Conservation (phyloP, 2,797 vertebrate genomes). For the Myotis daubentonii region DNA sequence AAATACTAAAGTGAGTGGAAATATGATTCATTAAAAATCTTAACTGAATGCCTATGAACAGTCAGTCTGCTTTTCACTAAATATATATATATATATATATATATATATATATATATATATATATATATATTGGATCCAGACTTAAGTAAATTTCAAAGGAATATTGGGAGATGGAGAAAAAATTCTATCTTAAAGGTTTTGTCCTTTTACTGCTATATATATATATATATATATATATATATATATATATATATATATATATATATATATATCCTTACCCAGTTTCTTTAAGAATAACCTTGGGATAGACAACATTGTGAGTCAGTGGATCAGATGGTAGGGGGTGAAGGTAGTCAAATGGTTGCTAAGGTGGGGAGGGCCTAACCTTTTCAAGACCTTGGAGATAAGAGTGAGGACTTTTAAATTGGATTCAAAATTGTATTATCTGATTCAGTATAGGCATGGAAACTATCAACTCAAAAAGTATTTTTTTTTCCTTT, state of each 20-base stretch:
- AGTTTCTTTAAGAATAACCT: background rate
- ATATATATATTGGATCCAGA: background rate
- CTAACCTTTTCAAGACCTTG: background rate
- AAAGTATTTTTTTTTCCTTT: background rate
- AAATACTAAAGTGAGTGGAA: background rate
- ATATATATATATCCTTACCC: background rate
- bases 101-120: too few relatives aligned
- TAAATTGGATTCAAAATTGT: conserved; percentile 51
- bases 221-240: too few relatives aligned
- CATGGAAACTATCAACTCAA: conserved; percentile 5
- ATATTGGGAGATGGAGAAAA: background rate
- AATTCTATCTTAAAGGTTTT: background rate
- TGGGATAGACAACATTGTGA: background rate
- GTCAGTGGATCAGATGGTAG: too few relatives aligned
- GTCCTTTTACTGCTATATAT: background rate
- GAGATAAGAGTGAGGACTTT: background rate
- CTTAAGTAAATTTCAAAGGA: background rate
- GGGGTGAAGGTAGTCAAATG: background rate
- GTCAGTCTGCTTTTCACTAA: background rate
- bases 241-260: too few relatives aligned
- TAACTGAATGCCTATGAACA: background rate
- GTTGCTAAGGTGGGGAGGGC: background rate
- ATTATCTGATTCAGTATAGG: background rate
- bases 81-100: too few relatives aligned
- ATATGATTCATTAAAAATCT: background rate